Percentiles rank a stretch among this genome's conserved stretches.
Conservation (phyloP, 2,888 invertebrate genomes). For the Theodoxus fluviatilis region DNA sequence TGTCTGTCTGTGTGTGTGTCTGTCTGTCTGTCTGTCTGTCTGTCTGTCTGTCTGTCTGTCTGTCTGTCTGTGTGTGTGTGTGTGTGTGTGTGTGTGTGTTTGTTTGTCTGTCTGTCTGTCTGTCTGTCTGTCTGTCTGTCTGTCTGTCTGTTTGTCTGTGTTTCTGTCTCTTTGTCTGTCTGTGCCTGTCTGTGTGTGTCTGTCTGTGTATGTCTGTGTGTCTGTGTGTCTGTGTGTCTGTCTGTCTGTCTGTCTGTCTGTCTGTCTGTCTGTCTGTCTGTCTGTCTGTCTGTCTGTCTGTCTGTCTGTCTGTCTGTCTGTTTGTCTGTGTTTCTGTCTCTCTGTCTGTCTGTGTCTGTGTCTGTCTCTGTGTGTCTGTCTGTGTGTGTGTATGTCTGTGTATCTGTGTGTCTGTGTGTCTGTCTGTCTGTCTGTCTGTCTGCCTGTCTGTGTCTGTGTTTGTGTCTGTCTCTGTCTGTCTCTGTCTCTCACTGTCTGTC, state of each 20-base stretch:
- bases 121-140: no score
- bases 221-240: no score
- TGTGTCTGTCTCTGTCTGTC: background rate
- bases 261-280: background rate
- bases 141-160: no score
- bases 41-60: no score
- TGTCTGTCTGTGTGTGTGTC: no score
- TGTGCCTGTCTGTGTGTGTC: no score
- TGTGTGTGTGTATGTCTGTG: background rate
- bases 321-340: background rate
- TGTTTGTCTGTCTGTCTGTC: no score
- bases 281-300: conserved; percentile 5
- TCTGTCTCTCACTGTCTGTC: background rate
- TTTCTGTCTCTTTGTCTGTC: no score
- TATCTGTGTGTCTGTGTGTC: background rate
- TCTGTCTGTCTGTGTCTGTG: background rate
- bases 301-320: conserved; percentile 3
- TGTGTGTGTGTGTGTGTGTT: no score
- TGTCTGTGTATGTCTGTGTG: no score
- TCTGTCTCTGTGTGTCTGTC: background rate
- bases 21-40: no score
- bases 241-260: background rate
- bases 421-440: background rate
- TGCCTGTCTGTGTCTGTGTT: background rate
- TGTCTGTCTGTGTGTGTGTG: no score